Evolutionary conservation across 1,140 invertebrate species (phyloP).

Genomic region (Monochamus saltuarius): DNA sequence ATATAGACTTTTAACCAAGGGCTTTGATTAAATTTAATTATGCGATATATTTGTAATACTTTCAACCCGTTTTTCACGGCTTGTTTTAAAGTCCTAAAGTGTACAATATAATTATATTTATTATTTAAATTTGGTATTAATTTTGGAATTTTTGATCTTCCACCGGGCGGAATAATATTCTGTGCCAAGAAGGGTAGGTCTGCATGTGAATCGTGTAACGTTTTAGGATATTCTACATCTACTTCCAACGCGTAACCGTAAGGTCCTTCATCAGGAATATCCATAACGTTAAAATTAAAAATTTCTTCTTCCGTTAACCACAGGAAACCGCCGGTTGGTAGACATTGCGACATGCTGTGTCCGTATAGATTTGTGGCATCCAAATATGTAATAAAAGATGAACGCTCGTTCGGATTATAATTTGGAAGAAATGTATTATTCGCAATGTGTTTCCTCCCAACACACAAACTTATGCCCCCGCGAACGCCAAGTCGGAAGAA

Average conservation of each 20-base stretch:
- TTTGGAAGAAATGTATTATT: slow-evolving; percentile 47
- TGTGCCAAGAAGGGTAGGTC: slow-evolving; percentile 51
- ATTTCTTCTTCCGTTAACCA: slow-evolving; percentile 12
- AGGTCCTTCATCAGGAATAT: slow-evolving; percentile 44
- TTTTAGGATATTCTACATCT: slow-evolving; percentile 43
- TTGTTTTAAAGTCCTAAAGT: slow-evolving; percentile 48
- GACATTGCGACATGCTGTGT: slow-evolving; percentile 50
- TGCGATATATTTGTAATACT: slow-evolving; percentile 48
- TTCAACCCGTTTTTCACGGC: slow-evolving; percentile 42
- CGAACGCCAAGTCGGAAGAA: slow-evolving; percentile 49
- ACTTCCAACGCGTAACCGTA: slow-evolving; percentile 58
- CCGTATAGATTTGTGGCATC: slow-evolving; percentile 56
- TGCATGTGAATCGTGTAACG: slow-evolving; percentile 45
- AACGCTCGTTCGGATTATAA: slow-evolving; percentile 28
- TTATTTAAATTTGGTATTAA: slow-evolving; percentile 46
- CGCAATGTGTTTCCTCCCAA: slow-evolving; percentile 42
- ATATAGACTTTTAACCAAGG: slow-evolving; percentile 54
- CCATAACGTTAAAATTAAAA: slow-evolving; percentile 33
- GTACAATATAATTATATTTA: slow-evolving; percentile 50
- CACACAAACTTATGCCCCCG: slow-evolving; percentile 48
- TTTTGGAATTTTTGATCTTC: slow-evolving; percentile 47
- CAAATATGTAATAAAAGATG: slow-evolving; percentile 38
- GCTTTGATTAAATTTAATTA: slow-evolving; percentile 57
- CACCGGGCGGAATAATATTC: slow-evolving; percentile 21
- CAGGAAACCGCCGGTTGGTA: no score